Evolutionary conservation across 2,113 vertebrate species (phyloP).

Genomic region (Prionailurus viverrinus): DNA sequence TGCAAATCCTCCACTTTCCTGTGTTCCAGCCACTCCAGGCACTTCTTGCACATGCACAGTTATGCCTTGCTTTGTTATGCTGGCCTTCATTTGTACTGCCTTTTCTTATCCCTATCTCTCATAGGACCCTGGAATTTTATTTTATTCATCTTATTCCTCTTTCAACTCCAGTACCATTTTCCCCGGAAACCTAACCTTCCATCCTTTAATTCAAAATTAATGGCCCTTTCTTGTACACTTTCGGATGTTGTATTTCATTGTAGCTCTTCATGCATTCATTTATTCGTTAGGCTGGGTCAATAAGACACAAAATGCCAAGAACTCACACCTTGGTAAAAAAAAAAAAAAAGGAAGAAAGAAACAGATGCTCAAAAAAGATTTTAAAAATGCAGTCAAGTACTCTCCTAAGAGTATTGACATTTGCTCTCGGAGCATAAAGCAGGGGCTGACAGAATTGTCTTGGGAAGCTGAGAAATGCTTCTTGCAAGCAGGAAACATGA

Average conservation of each 20-base stretch:
- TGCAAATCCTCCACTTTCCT: not conserved
- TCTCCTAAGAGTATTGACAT: not conserved
- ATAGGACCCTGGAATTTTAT: not conserved
- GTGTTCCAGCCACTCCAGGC: rapidly evolving
- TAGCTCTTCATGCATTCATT: not conserved
- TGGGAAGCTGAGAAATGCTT: not conserved
- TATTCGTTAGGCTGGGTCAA: not conserved
- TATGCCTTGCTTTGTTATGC: not conserved
- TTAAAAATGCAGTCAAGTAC: not conserved
- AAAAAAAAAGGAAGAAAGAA: not conserved
- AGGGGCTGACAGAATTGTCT: not conserved
- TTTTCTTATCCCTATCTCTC: not conserved
- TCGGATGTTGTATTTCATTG: not conserved
- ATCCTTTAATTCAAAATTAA: not conserved
- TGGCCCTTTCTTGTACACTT: not conserved
- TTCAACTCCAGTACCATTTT: not conserved
- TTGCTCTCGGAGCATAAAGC: not conserved
- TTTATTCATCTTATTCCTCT: not conserved
- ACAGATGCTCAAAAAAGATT: not conserved
- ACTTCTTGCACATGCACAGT: not conserved
- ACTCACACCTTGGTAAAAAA: not conserved
- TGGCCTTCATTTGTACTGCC: not conserved
- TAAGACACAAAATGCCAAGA: not conserved
- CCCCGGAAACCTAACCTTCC: not conserved
- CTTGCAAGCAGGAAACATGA: not conserved